Base-by-base conservation (phyloP, 2,888 invertebrate species). In the Lomographa bimaculata region DNA sequence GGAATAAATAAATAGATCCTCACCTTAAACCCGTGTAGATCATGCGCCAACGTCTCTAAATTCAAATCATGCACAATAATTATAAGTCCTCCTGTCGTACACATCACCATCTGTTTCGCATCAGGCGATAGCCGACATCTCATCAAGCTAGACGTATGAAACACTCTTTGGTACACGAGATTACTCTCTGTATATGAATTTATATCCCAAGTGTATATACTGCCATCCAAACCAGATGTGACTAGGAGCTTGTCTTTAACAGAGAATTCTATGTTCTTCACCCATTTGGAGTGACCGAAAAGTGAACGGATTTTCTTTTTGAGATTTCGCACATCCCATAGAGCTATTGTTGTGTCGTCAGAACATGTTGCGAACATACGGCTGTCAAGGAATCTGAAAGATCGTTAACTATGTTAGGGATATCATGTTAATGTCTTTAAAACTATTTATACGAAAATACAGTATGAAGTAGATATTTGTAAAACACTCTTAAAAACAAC, bases 231-330 rank as follows among this genome's bases (percentile, higher is more conserved):
- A 0, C 97, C 97, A 1, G 97, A 97, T 0, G 97, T 97, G 6
- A 98, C 93, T 40, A 98, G 90, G 4, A 97, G 89, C 49, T 95
- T 94, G 67, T 96, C 95, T 64, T 93, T 93, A 9, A 93, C 92
- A 14, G 96, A 96, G 77, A 96, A 98, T 72, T 98, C 98, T 53
- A 98, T 97, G 77, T 97, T 98, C 79, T 98, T 98, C 26, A 97
- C 98, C 98, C 98, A 98, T 82, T 97, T 97, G 0, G 95, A 94
- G 78, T 98, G 98, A 0, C 97, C 98, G 45, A 92, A 91, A 5
- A 98, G 89, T 6, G 94, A 93, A 42, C 94, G 91, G 40, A 96
- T 92, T 64, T 94, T 93, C 38, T 92, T 91, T 62, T 94, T 95
- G 33, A 97, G 82, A 75, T 94, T 95, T 34, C 98, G 91, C n/a